phyloP scores from a whole-genome alignment of 1,140 invertebrate genomes.

The Temnothorax longispinosus region DNA sequence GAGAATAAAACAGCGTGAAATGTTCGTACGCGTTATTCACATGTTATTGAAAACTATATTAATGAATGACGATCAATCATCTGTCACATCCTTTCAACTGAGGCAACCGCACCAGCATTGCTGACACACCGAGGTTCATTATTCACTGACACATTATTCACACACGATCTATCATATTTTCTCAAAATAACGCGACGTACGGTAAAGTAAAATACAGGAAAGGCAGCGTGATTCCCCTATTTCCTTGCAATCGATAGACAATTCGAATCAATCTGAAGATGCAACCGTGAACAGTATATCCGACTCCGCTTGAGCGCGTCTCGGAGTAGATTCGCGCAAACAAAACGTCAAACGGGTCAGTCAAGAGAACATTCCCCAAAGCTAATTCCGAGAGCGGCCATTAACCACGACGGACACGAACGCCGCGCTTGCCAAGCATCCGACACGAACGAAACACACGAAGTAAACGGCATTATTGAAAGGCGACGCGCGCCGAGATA shows the following conservation, averaged over 20 bases:
- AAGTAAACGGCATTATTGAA: slow-evolving; percentile 56
- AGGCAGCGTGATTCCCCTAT: neutral
- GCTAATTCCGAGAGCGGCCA: slow-evolving; percentile 47
- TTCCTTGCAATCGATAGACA: neutral
- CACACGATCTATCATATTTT: slow-evolving; percentile 56
- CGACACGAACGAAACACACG: slow-evolving; percentile 43
- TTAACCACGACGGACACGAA: slow-evolving; percentile 50
- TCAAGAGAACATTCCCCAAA: slow-evolving; percentile 46
- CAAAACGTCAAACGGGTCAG: slow-evolving; percentile 58
- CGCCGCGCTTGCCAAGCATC: neutral
- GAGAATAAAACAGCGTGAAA: neutral
- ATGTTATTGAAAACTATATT: slow-evolving; percentile 55
- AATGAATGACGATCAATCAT: slow-evolving; percentile 54
- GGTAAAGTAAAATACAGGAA: slow-evolving; percentile 31
- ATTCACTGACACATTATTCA: slow-evolving; percentile 54
- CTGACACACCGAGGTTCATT: slow-evolving; percentile 51
- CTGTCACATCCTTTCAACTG: slow-evolving; percentile 48
- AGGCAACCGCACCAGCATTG: slow-evolving; percentile 28
- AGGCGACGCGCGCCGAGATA: slow-evolving; percentile 32
- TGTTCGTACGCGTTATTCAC: slow-evolving; percentile 21
- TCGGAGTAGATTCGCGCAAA: slow-evolving; percentile 29
- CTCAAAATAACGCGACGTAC: slow-evolving; percentile 28
- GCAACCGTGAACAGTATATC: neutral
- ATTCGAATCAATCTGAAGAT: neutral
- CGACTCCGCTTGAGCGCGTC: neutral